phyloP scores from a whole-genome alignment of 2,113 vertebrate species.

The Rutilus rutilus region DNA sequence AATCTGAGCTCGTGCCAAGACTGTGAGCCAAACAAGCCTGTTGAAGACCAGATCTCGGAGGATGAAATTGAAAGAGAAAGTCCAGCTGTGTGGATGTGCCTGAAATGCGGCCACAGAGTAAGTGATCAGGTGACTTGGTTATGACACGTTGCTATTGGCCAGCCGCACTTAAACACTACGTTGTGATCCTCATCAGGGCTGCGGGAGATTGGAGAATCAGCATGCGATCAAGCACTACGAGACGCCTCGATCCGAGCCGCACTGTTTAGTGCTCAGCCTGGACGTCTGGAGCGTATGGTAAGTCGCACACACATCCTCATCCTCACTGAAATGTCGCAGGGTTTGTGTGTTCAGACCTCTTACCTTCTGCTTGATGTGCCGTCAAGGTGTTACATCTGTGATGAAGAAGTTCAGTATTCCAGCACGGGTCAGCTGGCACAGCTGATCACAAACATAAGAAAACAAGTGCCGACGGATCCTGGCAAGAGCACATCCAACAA shows the following conservation, averaged over 20 bases:
- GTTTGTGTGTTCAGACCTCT: background rate
- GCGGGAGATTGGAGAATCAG: conserved; percentile 84
- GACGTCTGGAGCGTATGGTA: conserved; percentile 94
- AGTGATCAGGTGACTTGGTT: conserved; percentile 41
- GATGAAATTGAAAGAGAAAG: conserved; percentile 52
- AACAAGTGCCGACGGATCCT: conserved; percentile 71
- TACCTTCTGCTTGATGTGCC: conserved; percentile 19
- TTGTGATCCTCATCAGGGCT: conserved; percentile 78
- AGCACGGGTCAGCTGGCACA: conserved; percentile 86
- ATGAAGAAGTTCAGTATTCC: conserved; percentile 85
- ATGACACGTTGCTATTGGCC: background rate
- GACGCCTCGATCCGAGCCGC: conserved; percentile 87
- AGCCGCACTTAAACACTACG: background rate
- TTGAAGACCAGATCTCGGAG: conserved; percentile 61
- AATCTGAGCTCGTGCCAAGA: conserved; percentile 86
- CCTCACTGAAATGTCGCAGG: background rate
- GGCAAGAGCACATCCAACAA: conserved; percentile 57
- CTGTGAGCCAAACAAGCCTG: conserved; percentile 77
- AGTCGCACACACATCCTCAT: conserved; percentile 55
- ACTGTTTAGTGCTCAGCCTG: conserved; percentile 89
- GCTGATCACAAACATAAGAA: conserved; percentile 85
- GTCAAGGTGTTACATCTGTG: conserved; percentile 91
- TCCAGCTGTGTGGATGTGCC: conserved; percentile 86
- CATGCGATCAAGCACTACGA: conserved; percentile 90
- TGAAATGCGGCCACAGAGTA: conserved; percentile 95